Evolutionary conservation across 2,797 vertebrate species (phyloP).

Genomic region (Myotis findleyi): DNA sequence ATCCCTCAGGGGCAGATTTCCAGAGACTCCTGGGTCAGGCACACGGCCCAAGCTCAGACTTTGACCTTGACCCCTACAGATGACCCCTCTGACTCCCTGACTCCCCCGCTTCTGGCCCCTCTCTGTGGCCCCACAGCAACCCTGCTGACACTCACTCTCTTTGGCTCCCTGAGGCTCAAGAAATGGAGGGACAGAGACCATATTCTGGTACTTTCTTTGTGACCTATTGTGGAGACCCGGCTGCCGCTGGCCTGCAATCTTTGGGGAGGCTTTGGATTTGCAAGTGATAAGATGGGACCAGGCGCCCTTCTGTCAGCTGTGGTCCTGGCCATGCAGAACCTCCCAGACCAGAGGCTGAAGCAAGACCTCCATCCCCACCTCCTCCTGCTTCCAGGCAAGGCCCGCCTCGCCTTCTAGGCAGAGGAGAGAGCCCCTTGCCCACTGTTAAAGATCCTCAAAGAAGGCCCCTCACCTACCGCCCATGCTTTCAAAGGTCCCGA

Average conservation of each 20-base stretch:
- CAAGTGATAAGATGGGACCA: not conserved
- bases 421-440: not conserved
- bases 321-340: not conserved
- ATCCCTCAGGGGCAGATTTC: not conserved
- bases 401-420: not conserved
- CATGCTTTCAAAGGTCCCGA: not conserved
- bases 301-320: not conserved
- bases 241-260: not conserved
- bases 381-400: not conserved
- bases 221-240: not conserved
- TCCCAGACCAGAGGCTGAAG: not conserved
- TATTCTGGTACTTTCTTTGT: slow-evolving; percentile 12
- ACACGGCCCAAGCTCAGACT: not conserved
- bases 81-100: not conserved
- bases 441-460: not conserved
- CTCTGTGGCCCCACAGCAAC: not conserved
- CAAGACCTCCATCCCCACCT: not conserved
- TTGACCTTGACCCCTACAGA: not conserved
- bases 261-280: not conserved
- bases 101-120: too few species aligned
- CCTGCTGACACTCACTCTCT: not conserved
- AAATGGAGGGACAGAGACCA: not conserved
- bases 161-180: not conserved
- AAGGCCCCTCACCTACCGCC: not conserved
- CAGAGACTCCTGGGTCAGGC: not conserved